phyloP scores from a whole-genome alignment of 2,888 invertebrate species.

The Mechanitis messenoides region DNA sequence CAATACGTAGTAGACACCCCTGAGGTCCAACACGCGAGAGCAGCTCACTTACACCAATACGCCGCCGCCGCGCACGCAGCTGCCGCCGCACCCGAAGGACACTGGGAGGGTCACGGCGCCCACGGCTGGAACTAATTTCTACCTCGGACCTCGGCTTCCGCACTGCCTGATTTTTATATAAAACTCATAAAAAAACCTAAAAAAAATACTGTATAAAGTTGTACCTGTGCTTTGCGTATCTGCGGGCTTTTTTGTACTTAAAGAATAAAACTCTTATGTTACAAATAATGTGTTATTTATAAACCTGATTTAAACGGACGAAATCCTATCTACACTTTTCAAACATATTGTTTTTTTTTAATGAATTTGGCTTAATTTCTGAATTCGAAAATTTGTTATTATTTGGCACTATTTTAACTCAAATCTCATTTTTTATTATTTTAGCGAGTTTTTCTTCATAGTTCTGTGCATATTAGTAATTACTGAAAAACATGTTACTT shows the following conservation, averaged over 20 bases:
- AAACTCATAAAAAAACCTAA: slow-evolving; percentile 60
- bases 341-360: no score
- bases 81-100: slow-evolving; percentile 64
- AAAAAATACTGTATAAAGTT: slow-evolving; percentile 70
- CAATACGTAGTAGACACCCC: slow-evolving; percentile 72
- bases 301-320: no score
- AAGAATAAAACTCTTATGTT: slow-evolving; percentile 65
- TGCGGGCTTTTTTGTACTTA: slow-evolving; percentile 57
- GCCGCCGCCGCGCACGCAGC: slow-evolving; percentile 67
- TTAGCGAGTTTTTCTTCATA: no score
- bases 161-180: slow-evolving; percentile 67
- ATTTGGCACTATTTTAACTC: no score
- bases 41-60: slow-evolving; percentile 63
- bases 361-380: no score
- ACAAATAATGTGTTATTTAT: slow-evolving; percentile 33
- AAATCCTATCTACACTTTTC: no score
- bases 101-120: slow-evolving; percentile 52
- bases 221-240: slow-evolving; percentile 65
- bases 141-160: slow-evolving; percentile 51
- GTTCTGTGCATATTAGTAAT: no score
- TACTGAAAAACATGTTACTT: no score
- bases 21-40: slow-evolving; percentile 70
- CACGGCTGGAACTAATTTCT: slow-evolving; percentile 65
- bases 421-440: no score
- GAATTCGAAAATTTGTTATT: no score